Percentiles rank a stretch among this genome's conserved stretches.
These are phyloP conservation scores for Diabrotica balteata DNA, from an alignment of 2,888 invertebrate species.

Conservation along the genomic window DNA sequence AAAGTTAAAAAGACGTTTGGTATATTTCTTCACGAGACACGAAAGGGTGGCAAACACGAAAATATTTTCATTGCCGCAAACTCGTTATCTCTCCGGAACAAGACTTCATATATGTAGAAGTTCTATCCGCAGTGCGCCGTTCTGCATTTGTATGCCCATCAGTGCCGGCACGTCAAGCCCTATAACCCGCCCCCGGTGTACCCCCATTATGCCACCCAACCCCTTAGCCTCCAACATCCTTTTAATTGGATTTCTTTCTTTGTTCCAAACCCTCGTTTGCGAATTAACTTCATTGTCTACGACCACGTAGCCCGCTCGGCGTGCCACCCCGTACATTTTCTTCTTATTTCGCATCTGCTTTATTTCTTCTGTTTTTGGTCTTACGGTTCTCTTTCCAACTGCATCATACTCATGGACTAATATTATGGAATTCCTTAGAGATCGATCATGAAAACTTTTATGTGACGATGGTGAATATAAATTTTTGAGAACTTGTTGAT, in stretches of 20 bases:
- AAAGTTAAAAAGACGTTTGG: too few species aligned
- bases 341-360: constrained; percentile 35
- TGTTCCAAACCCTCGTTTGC: constrained; percentile 52
- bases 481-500: too few species aligned
- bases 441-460: not conserved
- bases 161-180: constrained; percentile 40
- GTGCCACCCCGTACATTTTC: constrained; percentile 21
- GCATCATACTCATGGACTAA: not conserved
- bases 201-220: constrained; percentile 23
- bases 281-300: constrained; percentile 58
- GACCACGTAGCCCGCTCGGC: constrained; percentile 36
- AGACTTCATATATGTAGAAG: constrained; percentile 45
- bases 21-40: too few species aligned
- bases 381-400: constrained; percentile 14
- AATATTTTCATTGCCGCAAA: constrained; percentile 3
- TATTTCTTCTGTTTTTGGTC: constrained; percentile 29
- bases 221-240: constrained; percentile 48
- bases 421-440: not conserved
- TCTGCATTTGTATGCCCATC: constrained; percentile 51
- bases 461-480: not conserved
- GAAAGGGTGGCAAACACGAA: not conserved
- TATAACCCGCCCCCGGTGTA: constrained; percentile 16
- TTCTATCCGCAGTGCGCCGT: constrained; percentile 49
- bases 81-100: constrained; percentile 20
- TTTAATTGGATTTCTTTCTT: constrained; percentile 61